These are phyloP conservation scores for Brevimyrus niger DNA, from an alignment of 2,113 vertebrate genomes.

Conservation along the genomic window DNA sequence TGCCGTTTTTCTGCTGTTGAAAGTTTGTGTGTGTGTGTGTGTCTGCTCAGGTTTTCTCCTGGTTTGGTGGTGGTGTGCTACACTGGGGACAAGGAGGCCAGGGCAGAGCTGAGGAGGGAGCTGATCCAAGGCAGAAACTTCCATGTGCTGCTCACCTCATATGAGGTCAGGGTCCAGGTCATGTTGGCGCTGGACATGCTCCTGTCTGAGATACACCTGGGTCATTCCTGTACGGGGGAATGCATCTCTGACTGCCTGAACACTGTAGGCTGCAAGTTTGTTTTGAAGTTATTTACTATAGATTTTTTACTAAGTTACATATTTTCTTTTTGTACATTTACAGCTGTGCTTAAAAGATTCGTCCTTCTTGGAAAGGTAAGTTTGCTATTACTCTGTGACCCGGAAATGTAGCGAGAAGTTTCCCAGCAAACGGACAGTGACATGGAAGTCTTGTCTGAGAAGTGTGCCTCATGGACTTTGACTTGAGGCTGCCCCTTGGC, in stretches of 20 bases:
- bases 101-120: conserved; percentile 61
- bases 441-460: background rate
- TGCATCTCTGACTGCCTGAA: background rate
- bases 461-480: background rate
- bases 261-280: background rate
- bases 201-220: background rate
- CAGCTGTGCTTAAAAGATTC: conserved; percentile 84
- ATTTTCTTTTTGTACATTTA: conserved; percentile 30
- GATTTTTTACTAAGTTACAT: background rate
- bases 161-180: conserved; percentile 61
- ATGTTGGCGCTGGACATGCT: background rate
- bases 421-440: background rate
- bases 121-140: conserved; percentile 46
- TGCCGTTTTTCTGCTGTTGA: background rate
- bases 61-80: conserved; percentile 68
- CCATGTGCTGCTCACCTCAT: conserved; percentile 75
- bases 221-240: background rate
- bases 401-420: background rate
- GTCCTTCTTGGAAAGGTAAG: conserved; percentile 71
- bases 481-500: background rate
- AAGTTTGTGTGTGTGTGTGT: background rate
- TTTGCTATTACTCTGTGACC: background rate
- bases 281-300: background rate
- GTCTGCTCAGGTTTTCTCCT: conserved; percentile 67
- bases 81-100: conserved; percentile 69